A percentile compares a stretch with the other conserved stretches of the same genome.
phyloP scores from a whole-genome alignment of 2,113 vertebrate species.

The Panurus biarmicus region DNA sequence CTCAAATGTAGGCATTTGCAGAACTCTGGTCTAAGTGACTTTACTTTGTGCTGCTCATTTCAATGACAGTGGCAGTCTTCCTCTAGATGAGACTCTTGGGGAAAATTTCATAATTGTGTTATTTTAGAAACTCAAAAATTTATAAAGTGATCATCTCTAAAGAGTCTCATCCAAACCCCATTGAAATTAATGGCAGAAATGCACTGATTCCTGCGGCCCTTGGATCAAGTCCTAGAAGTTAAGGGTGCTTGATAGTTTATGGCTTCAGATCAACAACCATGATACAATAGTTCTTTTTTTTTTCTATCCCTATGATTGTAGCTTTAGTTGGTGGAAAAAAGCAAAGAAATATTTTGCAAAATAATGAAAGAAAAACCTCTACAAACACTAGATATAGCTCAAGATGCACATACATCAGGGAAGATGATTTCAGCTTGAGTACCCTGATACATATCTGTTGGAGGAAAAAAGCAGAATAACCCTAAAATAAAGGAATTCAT shows the following conservation, averaged over 20 bases:
- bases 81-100: background rate
- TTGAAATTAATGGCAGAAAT: slow-evolving; percentile 35
- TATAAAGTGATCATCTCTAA: background rate
- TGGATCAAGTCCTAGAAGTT: slow-evolving; percentile 20
- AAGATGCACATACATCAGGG: background rate
- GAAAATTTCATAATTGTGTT: background rate
- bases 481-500: background rate
- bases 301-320: background rate
- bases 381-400: background rate
- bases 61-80: background rate
- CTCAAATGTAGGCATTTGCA: background rate
- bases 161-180: background rate
- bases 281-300: background rate
- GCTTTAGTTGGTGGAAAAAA: background rate
- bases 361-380: background rate
- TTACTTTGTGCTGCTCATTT: background rate
- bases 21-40: background rate
- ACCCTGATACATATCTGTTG: background rate
- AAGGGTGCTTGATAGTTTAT: slow-evolving; percentile 7
- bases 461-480: background rate
- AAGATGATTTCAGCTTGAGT: background rate
- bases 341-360: background rate
- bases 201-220: background rate
- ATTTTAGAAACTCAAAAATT: background rate
- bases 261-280: background rate